Evolutionary conservation across 2,113 vertebrate genomes (phyloP).

Genomic region (Penelope pileata): DNA sequence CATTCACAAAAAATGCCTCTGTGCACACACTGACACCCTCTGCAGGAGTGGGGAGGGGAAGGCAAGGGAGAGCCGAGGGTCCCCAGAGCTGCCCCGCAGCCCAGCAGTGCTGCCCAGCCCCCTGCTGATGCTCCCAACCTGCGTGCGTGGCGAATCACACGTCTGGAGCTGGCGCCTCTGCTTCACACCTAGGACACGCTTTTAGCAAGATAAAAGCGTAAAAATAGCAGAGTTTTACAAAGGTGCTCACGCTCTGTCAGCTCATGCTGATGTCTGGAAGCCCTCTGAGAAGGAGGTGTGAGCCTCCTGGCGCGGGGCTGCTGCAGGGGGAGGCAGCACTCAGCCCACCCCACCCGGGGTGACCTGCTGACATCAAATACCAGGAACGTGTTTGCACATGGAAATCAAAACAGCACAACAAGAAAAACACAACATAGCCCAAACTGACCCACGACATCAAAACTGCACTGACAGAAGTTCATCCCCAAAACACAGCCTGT

Average conservation of each 20-base stretch:
- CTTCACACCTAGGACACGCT: neutral
- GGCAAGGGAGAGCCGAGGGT: accelerated
- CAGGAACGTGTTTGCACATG: slow-evolving; percentile 48
- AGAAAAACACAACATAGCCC: slow-evolving; percentile 58
- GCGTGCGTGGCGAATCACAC: accelerated
- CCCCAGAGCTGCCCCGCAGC: accelerated
- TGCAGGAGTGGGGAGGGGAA: neutral
- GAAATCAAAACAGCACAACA: slow-evolving; percentile 57
- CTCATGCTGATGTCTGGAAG: neutral
- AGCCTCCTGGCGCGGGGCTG: neutral
- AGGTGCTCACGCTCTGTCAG: neutral
- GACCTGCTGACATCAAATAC: neutral
- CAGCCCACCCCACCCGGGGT: neutral
- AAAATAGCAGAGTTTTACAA: slow-evolving; percentile 14
- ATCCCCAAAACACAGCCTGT: slow-evolving; percentile 26
- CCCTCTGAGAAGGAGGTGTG: neutral
- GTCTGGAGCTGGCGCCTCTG: neutral
- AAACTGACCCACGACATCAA: slow-evolving; percentile 1
- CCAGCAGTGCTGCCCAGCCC: accelerated
- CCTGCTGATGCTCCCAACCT: neutral
- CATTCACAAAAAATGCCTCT: neutral
- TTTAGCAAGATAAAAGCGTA: neutral
- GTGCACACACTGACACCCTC: neutral
- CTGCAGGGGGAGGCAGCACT: neutral
- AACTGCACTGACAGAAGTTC: slow-evolving; percentile 46